These are phyloP conservation scores for Platynereis dumerilii DNA, from an alignment of 2,888 invertebrate genomes.

Conservation along the genomic window DNA sequence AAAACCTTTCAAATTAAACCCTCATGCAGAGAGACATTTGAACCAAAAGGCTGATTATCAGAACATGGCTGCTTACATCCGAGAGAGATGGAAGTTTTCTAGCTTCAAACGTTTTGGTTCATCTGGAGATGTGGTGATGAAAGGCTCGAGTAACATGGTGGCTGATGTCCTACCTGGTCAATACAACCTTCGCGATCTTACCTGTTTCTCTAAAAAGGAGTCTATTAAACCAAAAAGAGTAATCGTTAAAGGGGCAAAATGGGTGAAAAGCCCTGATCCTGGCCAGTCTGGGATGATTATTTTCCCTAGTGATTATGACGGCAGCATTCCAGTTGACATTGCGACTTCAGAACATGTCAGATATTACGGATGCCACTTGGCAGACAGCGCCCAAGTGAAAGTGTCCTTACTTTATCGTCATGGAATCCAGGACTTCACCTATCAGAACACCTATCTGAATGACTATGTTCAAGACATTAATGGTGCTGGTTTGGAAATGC, in stretches of 20 bases:
- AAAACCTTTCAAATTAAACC: too few species aligned
- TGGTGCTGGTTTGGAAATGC: conserved; percentile 38
- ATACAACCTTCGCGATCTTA: conserved; percentile 35
- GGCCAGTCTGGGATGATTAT: conserved; percentile 33
- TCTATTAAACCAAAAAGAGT: conserved; percentile 31
- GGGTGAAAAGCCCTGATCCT: conserved; percentile 29
- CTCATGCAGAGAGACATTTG: too few species aligned
- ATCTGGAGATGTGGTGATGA: conserved; percentile 38
- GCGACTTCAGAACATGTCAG: conserved; percentile 38
- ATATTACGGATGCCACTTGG: conserved; percentile 38
- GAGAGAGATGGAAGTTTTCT: conserved; percentile 30
- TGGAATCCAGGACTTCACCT: conserved; percentile 41
- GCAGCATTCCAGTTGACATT: conserved; percentile 34
- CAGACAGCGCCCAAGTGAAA: conserved; percentile 23
- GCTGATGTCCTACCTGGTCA: conserved; percentile 35
- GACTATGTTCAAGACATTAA: conserved; percentile 32
- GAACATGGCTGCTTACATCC: conserved; percentile 12
- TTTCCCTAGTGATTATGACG: conserved; percentile 24
- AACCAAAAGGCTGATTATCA: too few species aligned
- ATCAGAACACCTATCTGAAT: conserved; percentile 37
- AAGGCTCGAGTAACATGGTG: conserved; percentile 36
- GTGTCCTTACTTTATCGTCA: conserved; percentile 33
- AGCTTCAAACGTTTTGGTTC: conserved; percentile 32
- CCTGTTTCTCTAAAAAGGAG: conserved; percentile 35
- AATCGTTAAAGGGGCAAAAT: conserved; percentile 28